Conservation (phyloP, 2,797 vertebrate species). For the Sebastolobus altivelis region DNA sequence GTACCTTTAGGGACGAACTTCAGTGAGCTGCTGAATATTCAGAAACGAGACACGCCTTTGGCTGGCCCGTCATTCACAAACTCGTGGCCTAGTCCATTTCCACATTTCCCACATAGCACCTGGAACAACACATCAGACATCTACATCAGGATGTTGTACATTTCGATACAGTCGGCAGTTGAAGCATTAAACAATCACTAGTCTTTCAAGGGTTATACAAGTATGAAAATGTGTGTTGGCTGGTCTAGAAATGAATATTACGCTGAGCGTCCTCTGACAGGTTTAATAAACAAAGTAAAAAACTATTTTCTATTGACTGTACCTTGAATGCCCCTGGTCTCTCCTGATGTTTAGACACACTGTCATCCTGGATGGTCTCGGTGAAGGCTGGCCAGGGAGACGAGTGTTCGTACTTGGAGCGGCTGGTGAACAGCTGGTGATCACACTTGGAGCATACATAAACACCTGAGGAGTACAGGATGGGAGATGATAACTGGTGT, state of each 20-base stretch:
- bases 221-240: background rate
- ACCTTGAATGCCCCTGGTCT: conserved; percentile 89
- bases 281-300: background rate
- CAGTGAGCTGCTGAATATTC: conserved; percentile 98
- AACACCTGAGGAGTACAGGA: conserved; percentile 81
- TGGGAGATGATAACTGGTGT: background rate
- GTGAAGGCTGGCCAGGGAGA: conserved; percentile 97
- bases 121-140: conserved; percentile 34
- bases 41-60: conserved; percentile 91
- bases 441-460: conserved; percentile 92
- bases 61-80: conserved; percentile 93
- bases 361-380: conserved; percentile 88
- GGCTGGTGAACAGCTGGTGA: conserved; percentile 93
- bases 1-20: conserved; percentile 94
- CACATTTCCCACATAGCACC: conserved; percentile 80
- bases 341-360: conserved; percentile 90
- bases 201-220: accelerated
- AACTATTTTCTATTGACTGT: background rate
- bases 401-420: conserved; percentile 91
- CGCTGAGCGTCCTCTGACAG: too few relatives aligned
- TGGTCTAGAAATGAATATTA: background rate
- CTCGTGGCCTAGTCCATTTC: conserved; percentile 89
- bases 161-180: background rate
- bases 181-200: background rate
- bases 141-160: background rate